Evolutionary conservation across 1,140 invertebrate species (phyloP).

Genomic region (Rhizoglyphus robini): DNA sequence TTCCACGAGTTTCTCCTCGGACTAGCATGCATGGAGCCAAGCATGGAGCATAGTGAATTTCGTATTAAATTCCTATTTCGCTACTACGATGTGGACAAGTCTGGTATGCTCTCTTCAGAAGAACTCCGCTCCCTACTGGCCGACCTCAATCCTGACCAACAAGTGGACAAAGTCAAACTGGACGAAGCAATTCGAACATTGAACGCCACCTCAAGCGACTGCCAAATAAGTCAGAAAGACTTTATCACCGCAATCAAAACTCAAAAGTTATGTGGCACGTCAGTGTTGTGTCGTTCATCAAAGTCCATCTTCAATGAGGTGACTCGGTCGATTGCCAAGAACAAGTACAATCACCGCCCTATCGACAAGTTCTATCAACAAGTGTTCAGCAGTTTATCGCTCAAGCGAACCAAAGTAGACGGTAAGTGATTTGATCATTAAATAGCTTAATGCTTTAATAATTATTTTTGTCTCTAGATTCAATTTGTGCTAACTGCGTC

Average conservation of each 20-base stretch:
- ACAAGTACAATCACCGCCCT: background rate
- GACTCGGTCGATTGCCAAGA: conserved; percentile 8
- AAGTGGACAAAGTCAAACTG: background rate
- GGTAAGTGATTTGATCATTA: too few species aligned
- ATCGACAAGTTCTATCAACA: background rate
- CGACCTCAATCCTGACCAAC: background rate
- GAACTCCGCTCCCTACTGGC: background rate
- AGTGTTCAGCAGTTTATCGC: background rate
- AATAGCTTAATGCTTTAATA: background rate
- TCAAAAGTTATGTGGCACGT: conserved; percentile 43
- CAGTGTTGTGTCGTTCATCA: conserved; percentile 35
- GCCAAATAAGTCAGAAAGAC: conserved; percentile 26
- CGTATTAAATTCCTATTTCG: conserved; percentile 44
- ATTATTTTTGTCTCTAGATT: background rate
- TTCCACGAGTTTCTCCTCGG: conserved; percentile 40
- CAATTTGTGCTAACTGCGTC: conserved; percentile 7
- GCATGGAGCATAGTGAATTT: conserved; percentile 40
- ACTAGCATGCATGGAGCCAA: conserved; percentile 40
- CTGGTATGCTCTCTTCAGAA: too few species aligned
- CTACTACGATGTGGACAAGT: too few species aligned
- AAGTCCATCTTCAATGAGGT: conserved; percentile 21
- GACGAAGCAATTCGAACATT: background rate
- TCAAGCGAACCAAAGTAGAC: background rate
- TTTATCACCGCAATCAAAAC: conserved; percentile 42
- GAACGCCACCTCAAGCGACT: background rate